phyloP scores from a whole-genome alignment of 2,888 invertebrate species.

The Cataglyphis albicans region DNA sequence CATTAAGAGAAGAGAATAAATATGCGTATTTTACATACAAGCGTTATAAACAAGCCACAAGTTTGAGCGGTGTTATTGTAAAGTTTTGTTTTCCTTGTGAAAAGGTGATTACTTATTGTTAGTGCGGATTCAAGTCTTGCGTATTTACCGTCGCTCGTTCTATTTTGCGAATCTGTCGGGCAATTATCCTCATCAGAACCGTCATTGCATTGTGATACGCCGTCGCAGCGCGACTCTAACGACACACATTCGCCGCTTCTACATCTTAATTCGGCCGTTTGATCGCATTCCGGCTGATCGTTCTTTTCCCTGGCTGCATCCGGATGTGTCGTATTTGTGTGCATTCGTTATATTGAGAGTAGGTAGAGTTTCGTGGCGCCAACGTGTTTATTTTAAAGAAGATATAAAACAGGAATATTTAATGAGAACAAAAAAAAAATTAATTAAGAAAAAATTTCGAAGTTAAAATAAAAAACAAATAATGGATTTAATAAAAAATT shows the following conservation, averaged over 20 bases:
- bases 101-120: background rate
- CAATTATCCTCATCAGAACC: constrained; percentile 88
- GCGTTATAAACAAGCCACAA: background rate
- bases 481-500: background rate
- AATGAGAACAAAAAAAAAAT: constrained; percentile 13
- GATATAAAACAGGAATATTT: background rate
- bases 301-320: constrained; percentile 28
- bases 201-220: constrained; percentile 87
- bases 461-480: background rate
- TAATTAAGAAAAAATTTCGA: constrained; percentile 12
- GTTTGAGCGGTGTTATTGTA: background rate
- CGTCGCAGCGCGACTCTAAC: constrained; percentile 87
- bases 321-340: constrained; percentile 12
- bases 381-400: constrained; percentile 7
- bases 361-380: constrained; percentile 1
- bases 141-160: constrained; percentile 28
- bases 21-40: background rate
- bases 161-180: constrained; percentile 26
- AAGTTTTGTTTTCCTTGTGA: background rate
- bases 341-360: background rate
- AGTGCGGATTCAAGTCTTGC: background rate
- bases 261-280: constrained; percentile 85
- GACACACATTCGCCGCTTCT: constrained; percentile 88
- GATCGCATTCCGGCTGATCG: constrained; percentile 74
- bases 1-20: background rate